Conservation (phyloP, 2,888 invertebrate genomes). For the Scotopteryx bipunctaria region DNA sequence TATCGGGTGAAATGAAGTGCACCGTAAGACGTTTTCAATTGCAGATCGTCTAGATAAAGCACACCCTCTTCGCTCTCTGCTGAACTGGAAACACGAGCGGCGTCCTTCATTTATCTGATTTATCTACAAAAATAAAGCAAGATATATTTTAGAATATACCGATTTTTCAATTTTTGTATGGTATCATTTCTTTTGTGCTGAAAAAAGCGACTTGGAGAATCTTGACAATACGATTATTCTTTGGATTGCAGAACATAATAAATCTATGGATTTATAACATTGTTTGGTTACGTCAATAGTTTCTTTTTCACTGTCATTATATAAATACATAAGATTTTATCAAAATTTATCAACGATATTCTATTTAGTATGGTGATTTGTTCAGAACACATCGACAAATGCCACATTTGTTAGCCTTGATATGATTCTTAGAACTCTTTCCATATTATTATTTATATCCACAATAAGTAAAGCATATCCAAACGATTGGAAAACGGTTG, state of each 20-base stretch:
- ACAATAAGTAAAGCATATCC: constrained; percentile 28
- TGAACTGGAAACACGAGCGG: constrained; percentile 38
- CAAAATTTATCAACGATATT: background rate
- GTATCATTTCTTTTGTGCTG: too few species aligned
- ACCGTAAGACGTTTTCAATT: constrained; percentile 42
- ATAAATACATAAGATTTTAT: constrained; percentile 3
- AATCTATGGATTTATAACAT: background rate
- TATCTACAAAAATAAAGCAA: constrained; percentile 12
- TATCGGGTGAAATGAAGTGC: constrained; percentile 33
- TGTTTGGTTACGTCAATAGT: background rate
- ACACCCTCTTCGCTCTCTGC: constrained; percentile 42
- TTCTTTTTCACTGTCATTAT: constrained; percentile 1
- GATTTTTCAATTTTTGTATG: too few species aligned
- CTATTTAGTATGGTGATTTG: constrained; percentile 4
- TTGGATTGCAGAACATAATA: too few species aligned
- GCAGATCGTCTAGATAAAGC: constrained; percentile 57
- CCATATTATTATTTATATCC: constrained; percentile 34
- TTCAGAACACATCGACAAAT: constrained; percentile 13
- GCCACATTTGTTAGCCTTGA: constrained; percentile 36
- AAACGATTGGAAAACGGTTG: constrained; percentile 50
- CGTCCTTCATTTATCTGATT: constrained; percentile 37
- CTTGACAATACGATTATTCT: too few species aligned
- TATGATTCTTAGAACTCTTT: constrained; percentile 49
- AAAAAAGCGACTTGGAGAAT: too few species aligned
- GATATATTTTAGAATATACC: constrained; percentile 1